phyloP scores from a whole-genome alignment of 1,140 invertebrate genomes.

The Neuroterus valhalla region DNA sequence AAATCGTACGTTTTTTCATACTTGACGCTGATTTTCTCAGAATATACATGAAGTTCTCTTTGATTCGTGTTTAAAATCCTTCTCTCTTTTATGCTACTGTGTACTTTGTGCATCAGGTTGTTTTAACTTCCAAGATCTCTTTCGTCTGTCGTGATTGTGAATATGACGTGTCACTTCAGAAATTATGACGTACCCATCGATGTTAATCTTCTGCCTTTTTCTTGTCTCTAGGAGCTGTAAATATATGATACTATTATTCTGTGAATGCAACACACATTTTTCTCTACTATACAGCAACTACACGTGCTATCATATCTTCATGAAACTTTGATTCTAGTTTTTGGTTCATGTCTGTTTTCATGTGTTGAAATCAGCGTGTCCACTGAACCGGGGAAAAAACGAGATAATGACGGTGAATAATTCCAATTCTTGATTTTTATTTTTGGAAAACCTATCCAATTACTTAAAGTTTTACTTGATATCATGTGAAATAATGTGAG shows the following conservation, averaged over 20 bases:
- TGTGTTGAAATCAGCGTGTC: background rate
- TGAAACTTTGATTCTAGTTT: background rate
- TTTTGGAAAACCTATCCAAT: no score
- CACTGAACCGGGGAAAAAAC: no score
- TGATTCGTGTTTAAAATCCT: constrained; percentile 7
- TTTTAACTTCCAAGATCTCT: background rate
- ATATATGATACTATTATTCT: no score
- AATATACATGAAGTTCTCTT: background rate
- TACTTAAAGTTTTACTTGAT: no score
- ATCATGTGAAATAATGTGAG: no score
- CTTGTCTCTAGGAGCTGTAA: background rate
- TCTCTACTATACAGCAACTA: background rate
- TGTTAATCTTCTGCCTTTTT: constrained; percentile 29
- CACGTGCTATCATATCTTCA: background rate
- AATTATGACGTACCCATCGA: constrained; percentile 24
- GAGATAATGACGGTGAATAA: no score
- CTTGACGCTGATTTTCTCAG: background rate
- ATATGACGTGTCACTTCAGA: background rate
- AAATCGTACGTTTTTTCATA: constrained; percentile 4
- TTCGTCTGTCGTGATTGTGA: background rate
- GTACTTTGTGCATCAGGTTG: background rate
- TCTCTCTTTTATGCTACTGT: background rate
- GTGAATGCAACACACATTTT: background rate
- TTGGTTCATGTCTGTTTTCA: background rate
- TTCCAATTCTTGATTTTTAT: no score